phyloP scores from a whole-genome alignment of 53 echinoderm and acorn worm species.

The Antedon mediterranea region DNA sequence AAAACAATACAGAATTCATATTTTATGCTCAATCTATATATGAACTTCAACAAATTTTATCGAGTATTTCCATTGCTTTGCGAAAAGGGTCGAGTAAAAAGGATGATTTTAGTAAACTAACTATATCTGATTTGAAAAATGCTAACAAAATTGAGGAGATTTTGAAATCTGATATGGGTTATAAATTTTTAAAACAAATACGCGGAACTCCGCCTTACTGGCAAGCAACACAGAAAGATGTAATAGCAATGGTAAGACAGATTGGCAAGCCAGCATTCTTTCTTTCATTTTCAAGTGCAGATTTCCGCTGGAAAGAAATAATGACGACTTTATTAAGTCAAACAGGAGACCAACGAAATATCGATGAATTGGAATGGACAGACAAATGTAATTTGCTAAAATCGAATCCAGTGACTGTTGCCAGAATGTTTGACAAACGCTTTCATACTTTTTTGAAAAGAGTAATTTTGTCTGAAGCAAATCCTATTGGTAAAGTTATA shows the following conservation, averaged over 20 bases:
- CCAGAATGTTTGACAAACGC: constrained; percentile 49
- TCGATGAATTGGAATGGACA: constrained; percentile 28
- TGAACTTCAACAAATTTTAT: constrained; percentile 43
- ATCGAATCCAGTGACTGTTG: constrained; percentile 55
- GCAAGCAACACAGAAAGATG: constrained; percentile 36
- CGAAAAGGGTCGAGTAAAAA: constrained; percentile 29
- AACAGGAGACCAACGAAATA: constrained; percentile 13
- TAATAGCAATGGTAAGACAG: constrained; percentile 43
- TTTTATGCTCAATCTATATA: constrained; percentile 60
- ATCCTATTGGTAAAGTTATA: constrained; percentile 43
- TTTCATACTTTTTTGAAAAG: constrained; percentile 29
- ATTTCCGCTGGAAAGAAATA: constrained; percentile 36
- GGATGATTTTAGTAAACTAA: constrained; percentile 1
- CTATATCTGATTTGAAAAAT: constrained; percentile 23
- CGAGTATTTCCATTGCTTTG: constrained; percentile 58
- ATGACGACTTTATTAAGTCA: constrained; percentile 22
- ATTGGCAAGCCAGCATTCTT: constrained; percentile 45
- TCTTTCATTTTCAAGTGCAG: constrained; percentile 35
- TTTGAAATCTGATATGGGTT: constrained; percentile 20
- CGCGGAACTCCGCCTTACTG: constrained; percentile 51
- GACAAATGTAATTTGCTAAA: constrained; percentile 33
- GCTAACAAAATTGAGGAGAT: constrained; percentile 18
- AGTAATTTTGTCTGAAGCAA: constrained; percentile 34
- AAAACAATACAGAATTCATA: constrained; percentile 37
- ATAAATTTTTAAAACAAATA: constrained; percentile 34